These are phyloP conservation scores for Chloroceryle inda DNA, from an alignment of 2,797 vertebrate species.

Conservation along the genomic window DNA sequence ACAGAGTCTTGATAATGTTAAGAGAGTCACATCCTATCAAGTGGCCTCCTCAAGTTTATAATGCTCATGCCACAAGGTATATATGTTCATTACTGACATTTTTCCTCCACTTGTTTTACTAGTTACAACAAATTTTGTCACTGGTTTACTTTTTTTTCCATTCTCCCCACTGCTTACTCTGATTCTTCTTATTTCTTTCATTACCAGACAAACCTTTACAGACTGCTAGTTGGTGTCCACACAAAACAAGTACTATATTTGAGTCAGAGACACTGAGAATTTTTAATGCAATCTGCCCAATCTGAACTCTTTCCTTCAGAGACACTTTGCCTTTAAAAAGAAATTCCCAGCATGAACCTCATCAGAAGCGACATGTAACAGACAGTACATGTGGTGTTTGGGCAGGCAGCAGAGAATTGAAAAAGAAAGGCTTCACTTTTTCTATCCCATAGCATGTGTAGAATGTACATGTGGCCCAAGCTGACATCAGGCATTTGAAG, in stretches of 20 bases:
- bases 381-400: slow-evolving; percentile 83
- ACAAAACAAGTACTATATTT: slow-evolving; percentile 41
- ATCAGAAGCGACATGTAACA: slow-evolving; percentile 82
- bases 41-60: neutral
- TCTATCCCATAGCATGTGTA: slow-evolving; percentile 79
- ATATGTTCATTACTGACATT: neutral
- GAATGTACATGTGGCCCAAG: slow-evolving; percentile 79
- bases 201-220: slow-evolving; percentile 50
- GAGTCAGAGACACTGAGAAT: slow-evolving; percentile 38
- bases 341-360: slow-evolving; percentile 81
- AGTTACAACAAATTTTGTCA: neutral
- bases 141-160: neutral
- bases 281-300: slow-evolving; percentile 73
- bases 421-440: slow-evolving; percentile 78
- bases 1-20: neutral
- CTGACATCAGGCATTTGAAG: slow-evolving; percentile 81
- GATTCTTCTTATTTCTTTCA: slow-evolving; percentile 14
- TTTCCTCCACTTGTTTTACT: neutral
- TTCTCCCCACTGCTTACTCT: neutral
- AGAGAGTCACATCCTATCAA: neutral
- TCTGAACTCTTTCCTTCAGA: slow-evolving; percentile 78
- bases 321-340: slow-evolving; percentile 81
- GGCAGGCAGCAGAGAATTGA: slow-evolving; percentile 75
- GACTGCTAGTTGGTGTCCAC: slow-evolving; percentile 55
- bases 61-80: neutral